A percentile compares a stretch with the other conserved stretches of the same genome.
Conservation (phyloP, 2,113 vertebrate species). For the Dipodomys spectabilis region DNA sequence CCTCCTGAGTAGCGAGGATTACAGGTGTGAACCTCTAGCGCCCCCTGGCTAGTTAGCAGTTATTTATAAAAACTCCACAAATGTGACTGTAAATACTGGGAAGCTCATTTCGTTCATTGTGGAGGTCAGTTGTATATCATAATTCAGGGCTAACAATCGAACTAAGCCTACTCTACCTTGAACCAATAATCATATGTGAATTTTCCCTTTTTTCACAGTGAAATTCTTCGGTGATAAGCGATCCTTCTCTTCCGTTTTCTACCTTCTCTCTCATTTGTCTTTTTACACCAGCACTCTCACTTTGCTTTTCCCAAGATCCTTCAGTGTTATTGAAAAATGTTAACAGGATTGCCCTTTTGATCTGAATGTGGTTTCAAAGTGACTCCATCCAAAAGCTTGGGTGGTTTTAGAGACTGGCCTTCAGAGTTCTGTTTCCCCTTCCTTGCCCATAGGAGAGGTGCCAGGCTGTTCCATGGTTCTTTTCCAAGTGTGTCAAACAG, state of each 20-base stretch:
- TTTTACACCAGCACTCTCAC: accelerated
- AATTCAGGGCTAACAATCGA: slow-evolving; percentile 13
- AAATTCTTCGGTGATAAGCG: not conserved
- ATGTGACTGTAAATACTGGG: not conserved
- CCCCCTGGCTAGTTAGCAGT: not conserved
- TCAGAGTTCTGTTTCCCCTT: not conserved
- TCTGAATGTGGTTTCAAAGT: not conserved
- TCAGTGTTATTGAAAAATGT: not conserved
- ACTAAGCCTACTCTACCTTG: not conserved
- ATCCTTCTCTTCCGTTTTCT: not conserved
- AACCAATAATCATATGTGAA: not conserved
- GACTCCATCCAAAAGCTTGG: not conserved
- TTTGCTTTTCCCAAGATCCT: not conserved
- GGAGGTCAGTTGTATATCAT: not conserved
- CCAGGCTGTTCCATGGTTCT: slow-evolving; percentile 34
- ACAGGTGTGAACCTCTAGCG: too few relatives aligned
- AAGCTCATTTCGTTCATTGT: not conserved
- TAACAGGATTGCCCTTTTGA: not conserved
- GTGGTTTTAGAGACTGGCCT: not conserved
- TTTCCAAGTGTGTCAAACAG: slow-evolving; percentile 70
- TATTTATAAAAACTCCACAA: not conserved
- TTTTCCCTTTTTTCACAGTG: not conserved
- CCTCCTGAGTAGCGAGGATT: too few relatives aligned
- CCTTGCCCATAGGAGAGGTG: not conserved
- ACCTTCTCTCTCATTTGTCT: not conserved